These are phyloP conservation scores for Luffia ferchaultella DNA, from an alignment of 2,888 invertebrate genomes.

Conservation along the genomic window DNA sequence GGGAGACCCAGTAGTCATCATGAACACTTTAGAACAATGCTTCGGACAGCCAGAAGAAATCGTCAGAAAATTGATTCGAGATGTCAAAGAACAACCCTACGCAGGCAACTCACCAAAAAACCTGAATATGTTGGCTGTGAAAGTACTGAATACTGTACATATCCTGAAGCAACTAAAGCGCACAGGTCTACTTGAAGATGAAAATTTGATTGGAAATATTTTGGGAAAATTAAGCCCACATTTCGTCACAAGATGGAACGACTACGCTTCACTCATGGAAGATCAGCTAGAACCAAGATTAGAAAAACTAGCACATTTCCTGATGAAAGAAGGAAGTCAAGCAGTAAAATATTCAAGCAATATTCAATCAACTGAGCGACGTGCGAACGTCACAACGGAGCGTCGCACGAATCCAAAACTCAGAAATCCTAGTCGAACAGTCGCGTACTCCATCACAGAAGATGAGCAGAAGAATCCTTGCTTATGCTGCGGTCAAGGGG, in stretches of 20 bases:
- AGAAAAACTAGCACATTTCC: not conserved
- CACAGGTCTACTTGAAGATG: not conserved
- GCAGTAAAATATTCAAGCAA: not conserved
- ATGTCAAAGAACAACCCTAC: conserved; percentile 2
- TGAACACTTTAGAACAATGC: not conserved
- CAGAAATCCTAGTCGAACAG: too few relatives aligned
- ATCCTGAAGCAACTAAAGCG: not conserved
- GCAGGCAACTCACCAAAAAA: not conserved
- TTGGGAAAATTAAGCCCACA: not conserved
- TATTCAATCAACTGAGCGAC: not conserved
- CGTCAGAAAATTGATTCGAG: not conserved
- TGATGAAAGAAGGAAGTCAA: not conserved
- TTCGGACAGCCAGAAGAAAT: not conserved
- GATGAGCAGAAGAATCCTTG: too few relatives aligned
- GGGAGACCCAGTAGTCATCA: not conserved
- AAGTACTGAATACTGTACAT: not conserved
- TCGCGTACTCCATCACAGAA: too few relatives aligned
- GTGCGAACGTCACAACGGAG: not conserved
- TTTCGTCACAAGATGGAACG: not conserved
- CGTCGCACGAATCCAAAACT: not conserved
- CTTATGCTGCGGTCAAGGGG: not conserved
- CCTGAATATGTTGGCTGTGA: not conserved
- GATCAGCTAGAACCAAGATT: conserved; percentile 1
- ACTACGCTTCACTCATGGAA: not conserved
- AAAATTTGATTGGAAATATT: not conserved